Conservation (phyloP, 1,140 invertebrate species). For the Myzus persicae region DNA sequence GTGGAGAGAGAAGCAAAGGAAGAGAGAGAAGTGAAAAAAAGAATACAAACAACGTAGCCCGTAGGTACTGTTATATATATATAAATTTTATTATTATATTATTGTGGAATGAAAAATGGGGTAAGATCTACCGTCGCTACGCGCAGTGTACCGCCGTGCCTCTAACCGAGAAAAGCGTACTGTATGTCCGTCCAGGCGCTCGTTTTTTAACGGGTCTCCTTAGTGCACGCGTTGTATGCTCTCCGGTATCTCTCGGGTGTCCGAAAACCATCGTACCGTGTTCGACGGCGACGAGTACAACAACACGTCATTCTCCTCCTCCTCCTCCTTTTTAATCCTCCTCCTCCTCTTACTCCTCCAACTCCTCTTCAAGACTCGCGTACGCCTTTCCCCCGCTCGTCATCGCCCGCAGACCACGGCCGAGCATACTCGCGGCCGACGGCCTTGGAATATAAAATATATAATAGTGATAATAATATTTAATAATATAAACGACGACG, state of each 20-base stretch:
- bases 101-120: background rate
- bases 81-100: background rate
- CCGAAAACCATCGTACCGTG: slow-evolving; percentile 27
- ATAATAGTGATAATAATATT: background rate
- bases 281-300: background rate
- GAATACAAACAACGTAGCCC: background rate
- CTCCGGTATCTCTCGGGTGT: background rate
- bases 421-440: background rate
- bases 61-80: background rate
- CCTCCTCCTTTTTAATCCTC: background rate
- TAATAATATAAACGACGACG: slow-evolving; percentile 43
- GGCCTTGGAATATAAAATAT: slow-evolving; percentile 44
- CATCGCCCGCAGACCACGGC: background rate
- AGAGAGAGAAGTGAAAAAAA: background rate
- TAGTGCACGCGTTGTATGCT: background rate
- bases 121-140: background rate
- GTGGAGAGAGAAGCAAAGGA: background rate
- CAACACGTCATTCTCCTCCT: background rate
- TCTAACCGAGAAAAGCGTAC: background rate
- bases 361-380: background rate
- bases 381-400: background rate
- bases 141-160: background rate
- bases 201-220: slow-evolving; percentile 9
- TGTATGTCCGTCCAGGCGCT: background rate
- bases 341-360: background rate